Conservation (phyloP, 2,888 invertebrate species). For the Acutogordius australiensis region DNA sequence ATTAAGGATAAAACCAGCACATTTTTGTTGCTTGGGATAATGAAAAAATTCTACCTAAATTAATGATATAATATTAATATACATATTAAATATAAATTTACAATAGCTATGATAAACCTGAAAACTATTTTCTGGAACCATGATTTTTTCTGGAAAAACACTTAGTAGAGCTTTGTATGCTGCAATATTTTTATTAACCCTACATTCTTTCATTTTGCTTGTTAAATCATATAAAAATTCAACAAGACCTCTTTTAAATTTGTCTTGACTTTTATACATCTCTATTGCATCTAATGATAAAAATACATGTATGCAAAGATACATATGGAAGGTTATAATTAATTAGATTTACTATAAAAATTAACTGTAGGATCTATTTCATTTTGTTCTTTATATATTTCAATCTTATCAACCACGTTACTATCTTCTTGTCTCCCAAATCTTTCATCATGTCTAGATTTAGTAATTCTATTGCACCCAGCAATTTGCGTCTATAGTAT, state of each 20-base stretch:
- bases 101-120: conserved; percentile 18
- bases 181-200: conserved; percentile 41
- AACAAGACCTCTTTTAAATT: conserved; percentile 49
- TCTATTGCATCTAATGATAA: conserved; percentile 44
- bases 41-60: conserved; percentile 67
- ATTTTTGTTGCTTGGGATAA: conserved; percentile 78
- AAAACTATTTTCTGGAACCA: conserved; percentile 40
- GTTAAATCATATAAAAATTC: conserved; percentile 74
- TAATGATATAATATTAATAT: conserved; percentile 18
- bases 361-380: neutral
- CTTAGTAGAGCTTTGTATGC: conserved; percentile 23
- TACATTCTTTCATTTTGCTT: conserved; percentile 55
- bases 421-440: neutral
- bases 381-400: conserved; percentile 1
- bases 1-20: conserved; percentile 55
- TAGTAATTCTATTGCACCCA: too few relatives aligned
- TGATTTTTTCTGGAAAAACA: conserved; percentile 39
- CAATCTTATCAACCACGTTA: neutral
- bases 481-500: too few relatives aligned
- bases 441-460: neutral
- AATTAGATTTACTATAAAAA: too few relatives aligned
- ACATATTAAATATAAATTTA: conserved; percentile 11
- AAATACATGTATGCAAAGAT: too few relatives aligned
- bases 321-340: too few relatives aligned
- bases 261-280: conserved; percentile 39